A percentile compares a stretch with the other conserved stretches of the same genome.
These are phyloP conservation scores for Leucophenga montana DNA, from an alignment of 2,888 invertebrate species.

Conservation along the genomic window DNA sequence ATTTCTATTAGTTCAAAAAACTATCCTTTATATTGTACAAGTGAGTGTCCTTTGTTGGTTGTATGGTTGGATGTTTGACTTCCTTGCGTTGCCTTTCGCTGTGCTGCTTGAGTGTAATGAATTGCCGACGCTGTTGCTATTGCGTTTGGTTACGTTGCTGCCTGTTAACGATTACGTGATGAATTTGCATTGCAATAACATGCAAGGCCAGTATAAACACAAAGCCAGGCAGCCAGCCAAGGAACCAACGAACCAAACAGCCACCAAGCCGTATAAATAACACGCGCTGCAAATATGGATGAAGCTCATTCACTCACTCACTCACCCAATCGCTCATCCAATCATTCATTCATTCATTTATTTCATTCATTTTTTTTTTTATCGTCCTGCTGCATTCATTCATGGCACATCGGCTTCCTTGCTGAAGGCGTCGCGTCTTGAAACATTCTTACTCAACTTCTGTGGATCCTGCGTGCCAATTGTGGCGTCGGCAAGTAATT, in stretches of 20 bases:
- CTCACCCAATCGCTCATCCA: neutral
- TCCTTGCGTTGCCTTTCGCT: slow-evolving; percentile 36
- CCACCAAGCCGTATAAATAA: neutral
- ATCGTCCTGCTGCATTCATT: neutral
- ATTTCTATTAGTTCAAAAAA: too few relatives aligned
- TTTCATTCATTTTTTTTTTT: neutral
- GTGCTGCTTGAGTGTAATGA: slow-evolving; percentile 33
- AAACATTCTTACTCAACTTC: neutral
- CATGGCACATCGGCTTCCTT: neutral
- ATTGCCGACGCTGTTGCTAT: slow-evolving; percentile 16
- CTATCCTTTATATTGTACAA: neutral
- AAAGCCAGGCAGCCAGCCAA: slow-evolving; percentile 19
- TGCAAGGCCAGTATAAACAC: slow-evolving; percentile 30
- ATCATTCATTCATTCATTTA: neutral
- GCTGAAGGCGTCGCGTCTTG: neutral
- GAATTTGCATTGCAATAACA: slow-evolving; percentile 60
- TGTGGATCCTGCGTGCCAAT: slow-evolving; percentile 48
- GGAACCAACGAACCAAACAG: slow-evolving; percentile 19
- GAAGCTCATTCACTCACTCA: neutral
- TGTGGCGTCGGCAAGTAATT: slow-evolving; percentile 44
- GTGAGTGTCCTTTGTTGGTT: slow-evolving; percentile 16
- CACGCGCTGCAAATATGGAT: slow-evolving; percentile 1
- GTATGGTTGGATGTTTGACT: slow-evolving; percentile 20
- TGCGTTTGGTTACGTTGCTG: slow-evolving; percentile 27
- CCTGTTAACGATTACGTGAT: slow-evolving; percentile 56